These are phyloP conservation scores for Strigamia crassipes DNA, from an alignment of 2,888 invertebrate genomes.

Conservation along the genomic window DNA sequence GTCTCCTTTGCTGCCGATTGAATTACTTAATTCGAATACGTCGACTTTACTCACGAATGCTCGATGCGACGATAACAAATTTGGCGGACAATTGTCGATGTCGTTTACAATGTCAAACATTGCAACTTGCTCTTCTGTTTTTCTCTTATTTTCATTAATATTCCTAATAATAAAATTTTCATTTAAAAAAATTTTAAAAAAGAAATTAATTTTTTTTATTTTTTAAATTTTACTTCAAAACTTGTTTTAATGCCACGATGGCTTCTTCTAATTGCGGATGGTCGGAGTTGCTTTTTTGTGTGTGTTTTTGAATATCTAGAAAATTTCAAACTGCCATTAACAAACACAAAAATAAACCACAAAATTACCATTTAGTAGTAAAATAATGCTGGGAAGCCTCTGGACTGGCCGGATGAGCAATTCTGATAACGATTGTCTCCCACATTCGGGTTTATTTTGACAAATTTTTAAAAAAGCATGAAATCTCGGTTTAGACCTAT, in stretches of 20 bases:
- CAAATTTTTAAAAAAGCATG: slow-evolving; percentile 88
- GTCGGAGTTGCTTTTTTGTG: slow-evolving; percentile 85
- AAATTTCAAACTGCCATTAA: neutral
- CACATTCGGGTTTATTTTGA: slow-evolving; percentile 84
- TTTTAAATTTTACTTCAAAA: slow-evolving; percentile 76
- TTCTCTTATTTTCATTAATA: slow-evolving; percentile 96
- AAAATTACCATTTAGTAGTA: slow-evolving; percentile 82
- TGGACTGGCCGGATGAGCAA: slow-evolving; percentile 97
- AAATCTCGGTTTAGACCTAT: slow-evolving; percentile 90
- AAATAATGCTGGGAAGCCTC: slow-evolving; percentile 92
- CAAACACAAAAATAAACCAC: neutral
- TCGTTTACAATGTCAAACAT: slow-evolving; percentile 98
- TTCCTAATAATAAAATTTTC: slow-evolving; percentile 62
- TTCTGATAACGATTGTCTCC: slow-evolving; percentile 92
- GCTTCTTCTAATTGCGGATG: slow-evolving; percentile 81
- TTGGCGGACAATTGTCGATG: slow-evolving; percentile 97
- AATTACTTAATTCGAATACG: slow-evolving; percentile 76
- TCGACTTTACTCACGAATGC: slow-evolving; percentile 84
- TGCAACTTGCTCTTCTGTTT: slow-evolving; percentile 92
- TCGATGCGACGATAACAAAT: slow-evolving; percentile 91
- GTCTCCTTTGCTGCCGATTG: slow-evolving; percentile 82
- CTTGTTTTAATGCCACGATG: slow-evolving; percentile 84
- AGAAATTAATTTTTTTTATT: neutral
- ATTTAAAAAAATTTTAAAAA: slow-evolving; percentile 15
- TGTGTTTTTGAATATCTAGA: slow-evolving; percentile 89